phyloP scores from a whole-genome alignment of 2,888 invertebrate species.

The Ophraella communa region DNA sequence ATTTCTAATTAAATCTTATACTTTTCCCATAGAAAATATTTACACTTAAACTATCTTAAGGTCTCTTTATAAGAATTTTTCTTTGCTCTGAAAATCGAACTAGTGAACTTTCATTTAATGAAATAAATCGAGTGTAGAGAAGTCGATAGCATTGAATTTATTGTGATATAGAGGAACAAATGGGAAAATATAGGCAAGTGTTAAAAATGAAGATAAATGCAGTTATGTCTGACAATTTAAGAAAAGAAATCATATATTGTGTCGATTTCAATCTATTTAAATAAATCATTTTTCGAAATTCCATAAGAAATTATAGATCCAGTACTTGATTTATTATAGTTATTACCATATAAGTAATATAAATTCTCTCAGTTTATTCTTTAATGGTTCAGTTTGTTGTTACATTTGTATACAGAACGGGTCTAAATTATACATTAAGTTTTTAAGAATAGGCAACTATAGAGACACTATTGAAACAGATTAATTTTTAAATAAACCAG shows the following conservation, averaged over 20 bases:
- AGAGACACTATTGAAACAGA: no score
- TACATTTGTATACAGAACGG: background rate
- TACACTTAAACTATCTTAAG: background rate
- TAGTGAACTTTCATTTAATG: constrained; percentile 19
- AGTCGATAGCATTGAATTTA: constrained; percentile 29
- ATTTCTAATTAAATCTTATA: no score
- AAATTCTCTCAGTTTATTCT: background rate
- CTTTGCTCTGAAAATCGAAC: background rate
- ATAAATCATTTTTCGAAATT: background rate
- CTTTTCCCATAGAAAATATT: no score
- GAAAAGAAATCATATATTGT: constrained; percentile 27
- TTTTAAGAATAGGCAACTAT: no score
- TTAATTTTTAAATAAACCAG: no score
- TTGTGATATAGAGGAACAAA: constrained; percentile 16
- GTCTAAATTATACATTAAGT: background rate
- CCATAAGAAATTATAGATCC: background rate
- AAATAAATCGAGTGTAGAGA: constrained; percentile 26
- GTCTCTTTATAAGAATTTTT: background rate
- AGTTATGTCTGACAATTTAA: constrained; percentile 19
- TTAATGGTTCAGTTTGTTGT: background rate
- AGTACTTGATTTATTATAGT: background rate
- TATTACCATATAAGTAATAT: background rate
- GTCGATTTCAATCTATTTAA: constrained; percentile 18
- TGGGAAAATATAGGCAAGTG: constrained; percentile 16
- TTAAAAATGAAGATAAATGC: constrained; percentile 23